phyloP scores from a whole-genome alignment of 2,888 invertebrate genomes.

The Hyposoter didymator region DNA sequence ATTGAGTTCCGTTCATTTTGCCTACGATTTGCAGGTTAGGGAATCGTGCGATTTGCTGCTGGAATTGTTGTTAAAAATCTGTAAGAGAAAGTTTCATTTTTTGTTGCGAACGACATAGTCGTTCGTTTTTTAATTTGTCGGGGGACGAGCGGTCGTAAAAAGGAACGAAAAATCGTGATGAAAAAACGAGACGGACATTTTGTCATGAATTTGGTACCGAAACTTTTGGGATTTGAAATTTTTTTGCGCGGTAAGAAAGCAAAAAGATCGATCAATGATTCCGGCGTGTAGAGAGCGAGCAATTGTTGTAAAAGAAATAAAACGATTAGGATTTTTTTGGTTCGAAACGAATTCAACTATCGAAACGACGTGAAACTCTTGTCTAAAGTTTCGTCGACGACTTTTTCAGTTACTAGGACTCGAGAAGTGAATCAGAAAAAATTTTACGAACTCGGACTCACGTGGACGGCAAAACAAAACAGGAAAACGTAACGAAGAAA shows the following conservation, averaged over 20 bases:
- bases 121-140: neutral
- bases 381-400: neutral
- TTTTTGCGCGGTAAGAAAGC: neutral
- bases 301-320: neutral
- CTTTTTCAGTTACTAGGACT: neutral
- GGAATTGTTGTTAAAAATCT: neutral
- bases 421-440: neutral
- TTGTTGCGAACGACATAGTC: too few relatives aligned
- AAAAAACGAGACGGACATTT: neutral
- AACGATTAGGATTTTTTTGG: neutral
- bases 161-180: neutral
- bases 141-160: neutral
- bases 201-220: neutral
- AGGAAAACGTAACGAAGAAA: conserved; percentile 5
- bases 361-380: neutral
- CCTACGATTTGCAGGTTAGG: neutral
- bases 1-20: neutral
- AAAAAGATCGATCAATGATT: neutral
- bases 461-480: neutral
- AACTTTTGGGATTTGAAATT: neutral
- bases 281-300: neutral
- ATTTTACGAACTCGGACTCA: neutral
- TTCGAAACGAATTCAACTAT: neutral
- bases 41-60: neutral
- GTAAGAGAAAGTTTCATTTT: neutral